phyloP scores from a whole-genome alignment of 1,140 invertebrate species.

The Zaprionus capensis region DNA sequence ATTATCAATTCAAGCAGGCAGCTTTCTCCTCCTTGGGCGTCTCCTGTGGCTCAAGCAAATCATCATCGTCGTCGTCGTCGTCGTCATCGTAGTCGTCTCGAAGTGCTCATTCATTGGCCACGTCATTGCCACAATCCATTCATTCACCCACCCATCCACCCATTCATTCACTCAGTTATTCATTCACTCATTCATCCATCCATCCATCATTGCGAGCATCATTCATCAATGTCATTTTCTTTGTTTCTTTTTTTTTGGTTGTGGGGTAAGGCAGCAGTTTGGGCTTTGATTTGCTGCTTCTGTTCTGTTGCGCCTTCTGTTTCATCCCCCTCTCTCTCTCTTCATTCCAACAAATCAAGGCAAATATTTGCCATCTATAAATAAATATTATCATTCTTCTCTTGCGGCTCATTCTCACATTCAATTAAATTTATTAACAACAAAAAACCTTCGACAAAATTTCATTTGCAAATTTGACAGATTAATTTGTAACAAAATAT shows the following conservation, averaged over 20 bases:
- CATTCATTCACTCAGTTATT: slow-evolving; percentile 58
- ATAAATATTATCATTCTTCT: slow-evolving; percentile 11
- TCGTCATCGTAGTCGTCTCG: neutral
- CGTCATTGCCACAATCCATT: slow-evolving; percentile 62
- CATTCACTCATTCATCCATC: slow-evolving; percentile 53
- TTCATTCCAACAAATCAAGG: slow-evolving; percentile 22
- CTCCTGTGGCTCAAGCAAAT: neutral
- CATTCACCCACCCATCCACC: slow-evolving; percentile 46
- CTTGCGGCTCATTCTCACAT: neutral
- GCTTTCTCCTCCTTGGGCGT: neutral
- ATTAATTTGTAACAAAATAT: slow-evolving; percentile 42
- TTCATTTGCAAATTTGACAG: slow-evolving; percentile 33
- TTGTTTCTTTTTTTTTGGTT: slow-evolving; percentile 27
- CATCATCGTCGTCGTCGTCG: neutral
- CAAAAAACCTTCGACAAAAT: slow-evolving; percentile 12
- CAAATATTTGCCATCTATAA: slow-evolving; percentile 27
- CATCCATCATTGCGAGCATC: slow-evolving; percentile 73
- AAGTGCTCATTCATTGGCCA: slow-evolving; percentile 43
- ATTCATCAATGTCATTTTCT: slow-evolving; percentile 79
- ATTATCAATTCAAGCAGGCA: slow-evolving; percentile 75
- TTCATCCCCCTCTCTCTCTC: neutral
- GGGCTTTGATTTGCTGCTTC: slow-evolving; percentile 21
- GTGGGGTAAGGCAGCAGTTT: neutral
- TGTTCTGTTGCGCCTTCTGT: slow-evolving; percentile 36
- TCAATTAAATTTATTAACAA: slow-evolving; percentile 44